phyloP scores from a whole-genome alignment of 1,140 invertebrate species.

The Adoxophyes honmai region DNA sequence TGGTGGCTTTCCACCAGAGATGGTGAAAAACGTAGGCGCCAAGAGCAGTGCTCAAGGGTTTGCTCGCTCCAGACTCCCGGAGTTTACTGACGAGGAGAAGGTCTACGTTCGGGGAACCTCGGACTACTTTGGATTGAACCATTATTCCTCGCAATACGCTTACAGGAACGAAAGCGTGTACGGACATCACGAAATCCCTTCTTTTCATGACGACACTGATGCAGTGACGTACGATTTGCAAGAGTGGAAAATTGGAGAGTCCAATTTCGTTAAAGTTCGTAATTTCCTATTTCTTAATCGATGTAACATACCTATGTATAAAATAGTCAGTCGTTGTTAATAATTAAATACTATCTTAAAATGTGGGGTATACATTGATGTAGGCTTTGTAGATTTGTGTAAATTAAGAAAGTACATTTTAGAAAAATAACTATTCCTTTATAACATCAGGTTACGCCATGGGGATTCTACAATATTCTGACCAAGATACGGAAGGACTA shows the following conservation, averaged over 20 bases:
- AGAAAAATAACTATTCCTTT: not conserved
- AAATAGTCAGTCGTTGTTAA: too few relatives aligned
- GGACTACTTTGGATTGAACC: constrained; percentile 80
- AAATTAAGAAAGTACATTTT: too few relatives aligned
- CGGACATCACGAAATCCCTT: constrained; percentile 30
- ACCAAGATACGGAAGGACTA: constrained; percentile 45
- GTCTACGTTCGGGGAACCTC: constrained; percentile 54
- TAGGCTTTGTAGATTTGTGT: too few relatives aligned
- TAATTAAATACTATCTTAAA: too few relatives aligned
- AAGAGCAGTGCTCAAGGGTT: constrained; percentile 73
- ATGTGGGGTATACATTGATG: too few relatives aligned
- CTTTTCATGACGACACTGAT: constrained; percentile 36
- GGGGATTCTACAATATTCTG: constrained; percentile 56
- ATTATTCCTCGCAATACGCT: constrained; percentile 68
- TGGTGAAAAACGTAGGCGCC: constrained; percentile 73
- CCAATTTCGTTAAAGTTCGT: constrained; percentile 31
- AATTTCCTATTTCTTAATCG: not conserved
- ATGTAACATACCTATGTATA: too few relatives aligned
- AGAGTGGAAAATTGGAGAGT: constrained; percentile 33
- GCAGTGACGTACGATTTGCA: constrained; percentile 24
- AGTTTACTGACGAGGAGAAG: constrained; percentile 52
- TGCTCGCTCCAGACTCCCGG: constrained; percentile 54
- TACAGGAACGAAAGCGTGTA: constrained; percentile 41
- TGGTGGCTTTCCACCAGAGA: constrained; percentile 79
- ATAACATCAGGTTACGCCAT: constrained; percentile 35